These are phyloP conservation scores for Agelastica alni DNA, from an alignment of 2,888 invertebrate genomes.

Conservation along the genomic window DNA sequence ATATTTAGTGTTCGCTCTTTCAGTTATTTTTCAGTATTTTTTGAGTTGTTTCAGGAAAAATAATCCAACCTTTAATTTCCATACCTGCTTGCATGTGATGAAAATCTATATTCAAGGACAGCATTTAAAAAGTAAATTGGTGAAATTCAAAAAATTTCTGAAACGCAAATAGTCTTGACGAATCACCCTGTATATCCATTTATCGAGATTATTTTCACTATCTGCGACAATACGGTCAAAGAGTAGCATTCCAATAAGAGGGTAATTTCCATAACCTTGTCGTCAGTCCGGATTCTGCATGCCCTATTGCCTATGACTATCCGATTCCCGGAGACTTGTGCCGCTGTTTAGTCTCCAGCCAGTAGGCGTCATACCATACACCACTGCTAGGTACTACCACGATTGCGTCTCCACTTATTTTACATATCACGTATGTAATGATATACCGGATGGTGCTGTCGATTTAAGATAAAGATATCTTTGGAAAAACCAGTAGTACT, in stretches of 20 bases:
- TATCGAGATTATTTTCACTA: conserved; percentile 14
- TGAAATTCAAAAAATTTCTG: too few species aligned
- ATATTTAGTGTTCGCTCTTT: too few species aligned
- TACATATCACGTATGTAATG: conserved; percentile 46
- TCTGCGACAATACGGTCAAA: conserved; percentile 32
- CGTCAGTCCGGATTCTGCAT: conserved; percentile 35
- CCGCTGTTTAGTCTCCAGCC: conserved; percentile 28
- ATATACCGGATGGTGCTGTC: conserved; percentile 28
- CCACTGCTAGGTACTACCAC: conserved; percentile 27
- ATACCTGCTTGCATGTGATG: too few species aligned
- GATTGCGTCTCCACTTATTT: conserved; percentile 44
- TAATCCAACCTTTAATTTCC: too few species aligned
- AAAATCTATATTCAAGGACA: too few species aligned
- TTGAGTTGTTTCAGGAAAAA: too few species aligned
- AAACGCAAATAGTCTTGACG: too few species aligned
- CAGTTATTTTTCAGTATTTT: too few species aligned
- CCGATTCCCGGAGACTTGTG: conserved; percentile 8
- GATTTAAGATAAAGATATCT: neutral
- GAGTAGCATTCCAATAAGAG: conserved; percentile 49
- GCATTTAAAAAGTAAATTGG: too few species aligned
- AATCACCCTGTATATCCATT: neutral
- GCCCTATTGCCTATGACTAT: conserved; percentile 28
- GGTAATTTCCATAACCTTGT: conserved; percentile 48
- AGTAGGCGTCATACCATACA: conserved; percentile 39
- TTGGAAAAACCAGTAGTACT: too few species aligned